Conservation (phyloP, 2,797 vertebrate genomes). For the Mus spretus region DNA sequence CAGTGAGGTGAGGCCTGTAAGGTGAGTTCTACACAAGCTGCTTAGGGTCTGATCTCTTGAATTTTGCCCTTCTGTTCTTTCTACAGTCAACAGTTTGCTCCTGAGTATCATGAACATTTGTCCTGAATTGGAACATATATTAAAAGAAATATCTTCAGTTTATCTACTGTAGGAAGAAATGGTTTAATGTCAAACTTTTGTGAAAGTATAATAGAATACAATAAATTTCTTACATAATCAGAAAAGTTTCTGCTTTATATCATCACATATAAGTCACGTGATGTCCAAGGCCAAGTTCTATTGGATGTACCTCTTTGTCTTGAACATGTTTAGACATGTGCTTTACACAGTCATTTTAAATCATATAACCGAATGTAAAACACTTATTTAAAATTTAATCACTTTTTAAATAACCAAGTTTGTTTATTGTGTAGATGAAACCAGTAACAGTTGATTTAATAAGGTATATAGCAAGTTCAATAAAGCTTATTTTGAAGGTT, state of each 20-base stretch:
- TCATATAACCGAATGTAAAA: not conserved
- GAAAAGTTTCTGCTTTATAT: not conserved
- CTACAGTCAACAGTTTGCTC: not conserved
- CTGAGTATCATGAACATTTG: not conserved
- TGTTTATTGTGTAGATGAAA: constrained; percentile 21
- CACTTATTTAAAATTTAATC: not conserved
- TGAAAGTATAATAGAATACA: constrained; percentile 16
- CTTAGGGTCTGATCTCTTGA: not conserved
- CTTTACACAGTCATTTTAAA: not conserved
- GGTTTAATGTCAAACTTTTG: not conserved
- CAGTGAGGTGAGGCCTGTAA: not conserved
- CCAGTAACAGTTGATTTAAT: not conserved
- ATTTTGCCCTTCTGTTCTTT: constrained; percentile 5
- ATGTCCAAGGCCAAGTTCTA: not conserved
- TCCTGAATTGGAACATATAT: not conserved
- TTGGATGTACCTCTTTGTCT: not conserved
- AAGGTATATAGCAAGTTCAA: not conserved
- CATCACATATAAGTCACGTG: not conserved
- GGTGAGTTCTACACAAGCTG: too few species aligned
- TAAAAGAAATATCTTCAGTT: not conserved
- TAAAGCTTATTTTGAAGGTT: constrained; percentile 25
- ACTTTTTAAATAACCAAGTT: not conserved
- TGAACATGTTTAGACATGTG: not conserved
- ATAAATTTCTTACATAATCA: not conserved
- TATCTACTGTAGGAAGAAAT: not conserved